Evolutionary conservation across 2,797 vertebrate species (phyloP), one percentile per base, ranked within the genome.

Genomic region (Astyanax mexicanus): DNA sequence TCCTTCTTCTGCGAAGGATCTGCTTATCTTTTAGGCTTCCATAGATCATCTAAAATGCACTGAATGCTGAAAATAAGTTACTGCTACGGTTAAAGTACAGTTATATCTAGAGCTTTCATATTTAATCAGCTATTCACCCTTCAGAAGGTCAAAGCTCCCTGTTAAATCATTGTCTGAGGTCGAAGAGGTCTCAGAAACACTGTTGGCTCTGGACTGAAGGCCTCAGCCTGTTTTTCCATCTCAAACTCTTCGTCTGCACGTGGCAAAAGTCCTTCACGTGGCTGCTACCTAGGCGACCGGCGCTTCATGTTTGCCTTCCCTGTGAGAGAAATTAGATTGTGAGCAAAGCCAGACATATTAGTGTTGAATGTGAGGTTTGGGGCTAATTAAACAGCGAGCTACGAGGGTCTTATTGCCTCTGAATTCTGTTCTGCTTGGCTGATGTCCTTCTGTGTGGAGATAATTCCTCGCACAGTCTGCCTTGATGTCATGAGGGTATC

Each of bases 231-330:
- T 74, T 62, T 72, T 40, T 61, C 45, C 57, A n/a, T 27, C 29
- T 25, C 21, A n/a, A 45, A 49, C 44, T 37, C 17, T 60, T 37
- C n/a, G 15, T 37, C n/a, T 52, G 21, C 49, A 52, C 49, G 21
- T 52, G 49, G 52, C 49, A 23, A 27, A 54, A 15, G 60, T 15
- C 37, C 60, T 62, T 45, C 49, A 45, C 38, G 29, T 13, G 13
- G 38, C n/a, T 7, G 72, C 61, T 66, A 62, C 60, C 49, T 29
- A n/a, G 61, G 61, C 72, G 55, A 65, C 25, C 0, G 32, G 15
- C 8, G n/a, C 6, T 73, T 25, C 11, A 27, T 49, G 37, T 54
- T 44, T 65, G 35, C 58, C 13, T 66, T 45, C 47, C 4, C 19
- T 62, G 19, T 12, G 12, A 21, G 37, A 62, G 60, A 32, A 65